These are phyloP conservation scores for Sphenodon punctatus DNA, from an alignment of 2,797 vertebrate species.

Conservation along the genomic window DNA sequence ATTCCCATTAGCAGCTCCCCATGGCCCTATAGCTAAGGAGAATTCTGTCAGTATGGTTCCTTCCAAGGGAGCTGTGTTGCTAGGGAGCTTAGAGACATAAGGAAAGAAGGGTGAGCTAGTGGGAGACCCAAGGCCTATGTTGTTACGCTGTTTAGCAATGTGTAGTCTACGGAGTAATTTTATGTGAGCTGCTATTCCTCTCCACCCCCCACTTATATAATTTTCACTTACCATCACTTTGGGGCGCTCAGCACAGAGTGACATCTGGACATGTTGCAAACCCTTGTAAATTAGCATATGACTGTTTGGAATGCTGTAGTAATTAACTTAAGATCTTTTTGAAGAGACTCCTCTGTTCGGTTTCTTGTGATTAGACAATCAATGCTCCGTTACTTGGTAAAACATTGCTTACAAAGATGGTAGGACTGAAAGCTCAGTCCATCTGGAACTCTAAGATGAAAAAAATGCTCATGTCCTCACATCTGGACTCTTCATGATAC, in stretches of 20 bases:
- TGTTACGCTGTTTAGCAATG: not conserved
- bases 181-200: slow-evolving; percentile 1
- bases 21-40: not conserved
- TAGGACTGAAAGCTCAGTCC: slow-evolving; percentile 37
- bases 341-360: slow-evolving; percentile 40
- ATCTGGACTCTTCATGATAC: slow-evolving; percentile 78
- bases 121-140: not conserved
- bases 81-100: not conserved
- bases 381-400: slow-evolving; percentile 57
- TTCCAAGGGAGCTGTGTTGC: not conserved
- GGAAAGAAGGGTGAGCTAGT: not conserved
- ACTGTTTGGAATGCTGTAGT: slow-evolving; percentile 24
- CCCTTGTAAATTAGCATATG: slow-evolving; percentile 39
- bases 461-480: slow-evolving; percentile 59
- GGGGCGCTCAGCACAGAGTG: slow-evolving; percentile 52
- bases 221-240: slow-evolving; percentile 27
- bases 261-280: slow-evolving; percentile 41
- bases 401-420: slow-evolving; percentile 56
- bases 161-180: too few species aligned
- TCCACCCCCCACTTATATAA: not conserved
- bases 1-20: too few species aligned
- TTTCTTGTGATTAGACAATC: slow-evolving; percentile 50
- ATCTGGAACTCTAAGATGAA: slow-evolving; percentile 53
- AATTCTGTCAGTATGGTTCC: not conserved
- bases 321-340: slow-evolving; percentile 40